Evolutionary conservation across 2,888 invertebrate species (phyloP), one percentile per base, ranked within the genome.

Genomic region (Sisyra terminalis): DNA sequence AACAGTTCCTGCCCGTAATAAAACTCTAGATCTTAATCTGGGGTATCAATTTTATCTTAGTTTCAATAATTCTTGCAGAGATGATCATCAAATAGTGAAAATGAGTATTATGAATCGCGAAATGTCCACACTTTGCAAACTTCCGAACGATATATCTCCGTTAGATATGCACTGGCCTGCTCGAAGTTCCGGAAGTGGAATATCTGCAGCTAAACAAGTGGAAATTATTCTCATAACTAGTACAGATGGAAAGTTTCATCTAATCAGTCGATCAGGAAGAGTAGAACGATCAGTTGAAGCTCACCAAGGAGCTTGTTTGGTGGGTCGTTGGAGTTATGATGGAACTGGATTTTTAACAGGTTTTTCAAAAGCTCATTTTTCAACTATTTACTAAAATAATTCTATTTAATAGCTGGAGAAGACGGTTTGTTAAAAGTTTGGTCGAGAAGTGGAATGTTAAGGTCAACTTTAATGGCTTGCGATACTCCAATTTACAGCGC

Each of bases 351-450:
- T 99, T 37, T 67, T 94, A 10, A 94, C 90, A 55, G 82, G 88
- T 83, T 60, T 47, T 30, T 37, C 36, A 39, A 17, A 9, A 11
- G 14, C n/a, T 10, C n/a, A 13, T 29, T 29, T 32, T 6, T 32
- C 32, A 32, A 13, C 5, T 4, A 32, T 11, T 11, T 32, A 32
- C 7, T 29, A 13, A 32, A 32, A 32, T 32, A 9, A 11, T 30
- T 30, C 11, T 17, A 10, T 18, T 38, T 10, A 14, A 39, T 60
- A 83, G 94, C 85, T 47, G 96, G 96, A 0, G 97, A 99, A 67
- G 98, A 98, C 65, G 98, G 97, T 2, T 75, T 78, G 44, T 78
- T 97, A 2, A 96, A 96, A 66, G 81, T 97, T 46, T 98, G 97
- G 97, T 97, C 97, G 1, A 71, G 93, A 37, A 89, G 86, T 54